phyloP scores from a whole-genome alignment of 2,888 invertebrate genomes.

The Lycia hirtaria region DNA sequence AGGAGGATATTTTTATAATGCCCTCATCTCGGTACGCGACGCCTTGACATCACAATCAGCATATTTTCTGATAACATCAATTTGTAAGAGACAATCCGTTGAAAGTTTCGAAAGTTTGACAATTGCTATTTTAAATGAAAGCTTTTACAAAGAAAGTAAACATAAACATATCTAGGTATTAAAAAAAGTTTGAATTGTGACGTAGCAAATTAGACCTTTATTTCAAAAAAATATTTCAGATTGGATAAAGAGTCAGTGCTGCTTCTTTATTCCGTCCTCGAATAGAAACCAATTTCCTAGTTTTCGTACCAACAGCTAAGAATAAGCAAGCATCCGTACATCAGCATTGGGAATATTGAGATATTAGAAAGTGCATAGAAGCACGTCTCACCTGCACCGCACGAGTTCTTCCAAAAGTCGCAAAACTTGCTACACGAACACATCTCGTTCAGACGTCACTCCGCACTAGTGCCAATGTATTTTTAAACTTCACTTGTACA shows the following conservation, averaged over 20 bases:
- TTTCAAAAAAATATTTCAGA: background rate
- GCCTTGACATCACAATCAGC: slow-evolving; percentile 33
- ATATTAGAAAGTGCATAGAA: slow-evolving; percentile 61
- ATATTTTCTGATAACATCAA: slow-evolving; percentile 30
- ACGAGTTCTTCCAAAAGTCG: slow-evolving; percentile 82
- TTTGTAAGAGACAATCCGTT: slow-evolving; percentile 24
- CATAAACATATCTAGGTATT: too few relatives aligned
- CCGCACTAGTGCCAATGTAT: slow-evolving; percentile 80
- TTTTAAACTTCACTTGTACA: slow-evolving; percentile 84
- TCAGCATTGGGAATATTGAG: slow-evolving; percentile 45
- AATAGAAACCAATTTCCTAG: too few relatives aligned
- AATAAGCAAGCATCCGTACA: background rate
- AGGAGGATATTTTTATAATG: slow-evolving; percentile 27
- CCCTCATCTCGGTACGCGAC: slow-evolving; percentile 27
- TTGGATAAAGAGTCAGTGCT: too few relatives aligned
- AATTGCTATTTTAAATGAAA: slow-evolving; percentile 5
- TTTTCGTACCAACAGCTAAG: background rate
- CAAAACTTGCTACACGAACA: slow-evolving; percentile 82
- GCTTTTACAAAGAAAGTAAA: background rate
- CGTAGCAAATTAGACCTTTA: background rate
- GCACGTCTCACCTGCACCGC: slow-evolving; percentile 76
- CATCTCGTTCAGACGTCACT: slow-evolving; percentile 76
- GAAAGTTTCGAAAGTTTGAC: slow-evolving; percentile 16
- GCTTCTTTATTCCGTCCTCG: too few relatives aligned
- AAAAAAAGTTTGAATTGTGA: background rate